phyloP scores from a whole-genome alignment of 1,140 invertebrate genomes.

The Oedothorax gibbosus region DNA sequence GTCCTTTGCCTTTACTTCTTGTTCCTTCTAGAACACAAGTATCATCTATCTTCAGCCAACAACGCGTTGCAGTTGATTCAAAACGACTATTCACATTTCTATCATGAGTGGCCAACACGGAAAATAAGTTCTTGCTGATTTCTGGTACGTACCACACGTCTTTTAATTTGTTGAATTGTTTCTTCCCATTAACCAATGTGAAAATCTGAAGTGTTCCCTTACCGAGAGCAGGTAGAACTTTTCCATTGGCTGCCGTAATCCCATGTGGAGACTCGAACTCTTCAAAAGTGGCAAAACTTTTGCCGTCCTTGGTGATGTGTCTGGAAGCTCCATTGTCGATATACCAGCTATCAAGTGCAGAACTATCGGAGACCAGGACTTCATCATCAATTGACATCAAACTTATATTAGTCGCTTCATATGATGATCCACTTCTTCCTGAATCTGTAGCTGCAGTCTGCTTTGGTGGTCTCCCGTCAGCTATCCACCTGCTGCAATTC shows the following conservation, averaged over 20 bases:
- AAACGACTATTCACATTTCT: slow-evolving; percentile 36
- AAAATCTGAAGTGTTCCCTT: background rate
- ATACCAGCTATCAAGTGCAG: no score
- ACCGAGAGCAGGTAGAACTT: background rate
- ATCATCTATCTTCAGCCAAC: slow-evolving; percentile 22
- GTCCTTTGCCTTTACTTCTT: background rate
- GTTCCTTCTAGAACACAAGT: background rate
- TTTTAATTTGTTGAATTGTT: background rate
- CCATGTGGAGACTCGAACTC: background rate
- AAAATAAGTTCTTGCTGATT: slow-evolving; percentile 41
- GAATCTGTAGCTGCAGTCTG: no score
- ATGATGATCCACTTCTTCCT: no score
- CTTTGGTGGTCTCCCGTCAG: no score
- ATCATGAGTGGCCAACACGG: slow-evolving; percentile 33
- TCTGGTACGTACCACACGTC: slow-evolving; percentile 46
- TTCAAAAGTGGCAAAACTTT: background rate
- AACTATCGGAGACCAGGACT: no score
- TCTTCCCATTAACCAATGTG: background rate
- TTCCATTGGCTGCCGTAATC: background rate
- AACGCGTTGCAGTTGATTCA: background rate
- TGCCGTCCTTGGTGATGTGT: background rate
- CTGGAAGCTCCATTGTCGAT: background rate
- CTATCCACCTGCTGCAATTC: no score
- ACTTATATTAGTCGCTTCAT: no score
- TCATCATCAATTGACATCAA: no score